These are phyloP conservation scores for Drosophila rellima DNA, from an alignment of 2,888 invertebrate species.

Conservation along the genomic window DNA sequence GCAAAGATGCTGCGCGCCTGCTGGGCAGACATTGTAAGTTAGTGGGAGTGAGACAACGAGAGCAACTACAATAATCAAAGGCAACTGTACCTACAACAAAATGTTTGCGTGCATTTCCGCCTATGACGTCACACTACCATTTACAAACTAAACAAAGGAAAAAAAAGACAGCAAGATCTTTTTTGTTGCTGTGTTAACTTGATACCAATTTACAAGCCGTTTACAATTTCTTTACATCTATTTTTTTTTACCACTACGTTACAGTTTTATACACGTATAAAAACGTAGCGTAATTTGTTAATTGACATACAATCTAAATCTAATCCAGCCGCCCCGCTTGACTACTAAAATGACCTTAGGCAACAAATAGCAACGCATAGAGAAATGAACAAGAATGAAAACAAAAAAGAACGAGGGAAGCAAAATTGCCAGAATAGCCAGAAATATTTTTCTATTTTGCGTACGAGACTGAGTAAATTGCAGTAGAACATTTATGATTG, in stretches of 20 bases:
- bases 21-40: constrained; percentile 25
- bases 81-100: constrained; percentile 57
- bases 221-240: constrained; percentile 31
- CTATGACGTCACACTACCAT: constrained; percentile 72
- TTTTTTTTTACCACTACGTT: constrained; percentile 39
- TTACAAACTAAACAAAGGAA: constrained; percentile 52
- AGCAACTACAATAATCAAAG: constrained; percentile 50
- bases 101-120: constrained; percentile 65
- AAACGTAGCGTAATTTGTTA: constrained; percentile 43
- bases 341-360: constrained; percentile 43
- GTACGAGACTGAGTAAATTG: constrained; percentile 72
- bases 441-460: constrained; percentile 72
- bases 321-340: constrained; percentile 44
- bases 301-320: constrained; percentile 43
- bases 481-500: constrained; percentile 52
- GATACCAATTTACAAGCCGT: constrained; percentile 67
- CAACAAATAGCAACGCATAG: constrained; percentile 19
- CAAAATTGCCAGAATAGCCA: constrained; percentile 58
- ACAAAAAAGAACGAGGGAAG: constrained; percentile 56
- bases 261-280: constrained; percentile 36
- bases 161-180: constrained; percentile 34
- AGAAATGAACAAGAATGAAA: constrained; percentile 16
- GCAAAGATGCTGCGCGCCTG: constrained; percentile 35
- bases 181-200: constrained; percentile 49
- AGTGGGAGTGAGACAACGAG: constrained; percentile 32